Evolutionary conservation across 2,797 vertebrate species (phyloP).

Genomic region (Numenius phaeopus): DNA sequence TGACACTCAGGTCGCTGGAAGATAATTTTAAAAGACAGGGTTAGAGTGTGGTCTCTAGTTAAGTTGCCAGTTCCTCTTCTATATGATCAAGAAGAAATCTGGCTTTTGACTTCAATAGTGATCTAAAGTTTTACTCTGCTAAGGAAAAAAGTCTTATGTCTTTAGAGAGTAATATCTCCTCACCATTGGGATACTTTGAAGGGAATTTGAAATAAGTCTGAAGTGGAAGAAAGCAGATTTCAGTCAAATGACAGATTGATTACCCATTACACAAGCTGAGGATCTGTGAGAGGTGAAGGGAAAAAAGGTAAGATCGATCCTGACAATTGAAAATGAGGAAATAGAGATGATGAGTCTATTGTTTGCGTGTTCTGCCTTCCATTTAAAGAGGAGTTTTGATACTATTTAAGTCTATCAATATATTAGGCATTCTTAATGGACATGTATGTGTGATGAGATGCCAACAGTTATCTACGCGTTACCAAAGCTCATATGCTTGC

Average conservation of each 20-base stretch:
- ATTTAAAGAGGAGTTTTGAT: background rate
- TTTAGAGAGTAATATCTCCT: background rate
- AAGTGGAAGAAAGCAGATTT: background rate
- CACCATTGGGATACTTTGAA: background rate
- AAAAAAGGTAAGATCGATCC: background rate
- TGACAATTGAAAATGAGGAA: background rate
- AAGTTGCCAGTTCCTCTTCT: conserved; percentile 4
- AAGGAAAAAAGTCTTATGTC: background rate
- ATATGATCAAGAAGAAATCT: background rate
- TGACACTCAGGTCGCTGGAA: background rate
- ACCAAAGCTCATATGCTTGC: background rate
- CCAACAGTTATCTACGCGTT: background rate
- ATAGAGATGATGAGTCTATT: background rate
- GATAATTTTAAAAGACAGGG: background rate
- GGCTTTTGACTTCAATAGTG: background rate
- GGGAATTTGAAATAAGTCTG: background rate
- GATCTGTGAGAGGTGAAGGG: background rate
- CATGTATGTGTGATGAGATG: background rate
- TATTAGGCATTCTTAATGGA: background rate
- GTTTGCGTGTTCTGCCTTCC: background rate
- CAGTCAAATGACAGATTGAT: background rate
- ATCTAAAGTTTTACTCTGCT: background rate
- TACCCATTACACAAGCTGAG: background rate
- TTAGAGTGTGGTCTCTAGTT: background rate
- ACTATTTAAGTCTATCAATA: background rate